A percentile compares a stretch with the other conserved stretches of the same genome.
Conservation (phyloP, 2,797 vertebrate genomes). For the Parotocinclus haroldoi region DNA sequence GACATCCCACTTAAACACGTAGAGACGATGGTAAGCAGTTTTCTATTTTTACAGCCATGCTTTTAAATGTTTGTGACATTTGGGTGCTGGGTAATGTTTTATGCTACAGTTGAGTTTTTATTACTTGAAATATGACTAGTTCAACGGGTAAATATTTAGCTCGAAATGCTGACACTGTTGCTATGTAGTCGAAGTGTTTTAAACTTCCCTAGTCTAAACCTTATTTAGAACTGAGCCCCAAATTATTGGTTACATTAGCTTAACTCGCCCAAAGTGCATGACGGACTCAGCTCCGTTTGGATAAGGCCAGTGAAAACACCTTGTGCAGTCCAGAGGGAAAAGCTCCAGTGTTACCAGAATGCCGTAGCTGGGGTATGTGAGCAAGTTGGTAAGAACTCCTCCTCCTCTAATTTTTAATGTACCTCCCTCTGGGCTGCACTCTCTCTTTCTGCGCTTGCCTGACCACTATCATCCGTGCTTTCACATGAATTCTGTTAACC, state of each 20-base stretch:
- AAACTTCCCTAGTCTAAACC: constrained; percentile 40
- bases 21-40: constrained; percentile 80
- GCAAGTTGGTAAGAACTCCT: not conserved
- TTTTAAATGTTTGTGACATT: too few relatives aligned
- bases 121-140: constrained; percentile 22
- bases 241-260: constrained; percentile 48
- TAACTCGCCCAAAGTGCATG: constrained; percentile 30
- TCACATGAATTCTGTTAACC: too few relatives aligned
- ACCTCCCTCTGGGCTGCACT: too few relatives aligned
- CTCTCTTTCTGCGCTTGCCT: too few relatives aligned
- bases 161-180: constrained; percentile 28
- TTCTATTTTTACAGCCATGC: not conserved
- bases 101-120: not conserved
- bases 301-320: constrained; percentile 31
- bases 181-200: constrained; percentile 39
- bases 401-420: too few relatives aligned
- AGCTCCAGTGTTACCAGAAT: constrained; percentile 1
- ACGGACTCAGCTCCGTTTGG: constrained; percentile 16
- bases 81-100: not conserved
- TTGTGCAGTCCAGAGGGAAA: constrained; percentile 13
- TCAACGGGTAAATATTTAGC: constrained; percentile 44
- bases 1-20: constrained; percentile 81
- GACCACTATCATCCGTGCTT: too few relatives aligned
- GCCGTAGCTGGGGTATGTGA: not conserved
- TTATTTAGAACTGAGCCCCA: constrained; percentile 33